Percentiles rank a stretch among this genome's conserved stretches.
Conservation (phyloP, 2,888 invertebrate genomes). For the Drosophila recens region DNA sequence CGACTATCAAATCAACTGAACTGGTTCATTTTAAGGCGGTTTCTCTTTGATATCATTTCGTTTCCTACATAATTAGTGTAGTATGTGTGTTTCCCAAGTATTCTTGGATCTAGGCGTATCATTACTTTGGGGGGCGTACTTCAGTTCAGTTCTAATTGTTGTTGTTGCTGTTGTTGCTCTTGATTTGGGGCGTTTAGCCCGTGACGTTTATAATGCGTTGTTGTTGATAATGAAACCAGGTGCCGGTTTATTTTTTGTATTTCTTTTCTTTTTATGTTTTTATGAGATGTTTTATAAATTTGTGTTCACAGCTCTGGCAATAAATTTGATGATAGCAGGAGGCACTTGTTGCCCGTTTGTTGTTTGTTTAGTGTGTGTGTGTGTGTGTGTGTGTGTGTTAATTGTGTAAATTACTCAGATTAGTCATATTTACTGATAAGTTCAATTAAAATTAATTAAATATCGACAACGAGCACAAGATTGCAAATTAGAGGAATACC, state of each 20-base stretch:
- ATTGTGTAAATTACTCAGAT: conserved; percentile 35
- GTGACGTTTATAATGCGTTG: conserved; percentile 20
- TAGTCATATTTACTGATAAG: conserved; percentile 53
- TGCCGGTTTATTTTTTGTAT: conserved; percentile 3
- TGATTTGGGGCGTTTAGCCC: conserved; percentile 32
- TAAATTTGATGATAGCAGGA: conserved; percentile 31
- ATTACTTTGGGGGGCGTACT: conserved; percentile 29
- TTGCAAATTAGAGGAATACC: conserved; percentile 25
- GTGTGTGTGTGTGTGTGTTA: conserved; percentile 15
- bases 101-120: not conserved
- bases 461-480: conserved; percentile 27
- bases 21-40: not conserved
- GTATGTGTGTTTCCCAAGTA: not conserved
- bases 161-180: conserved; percentile 1
- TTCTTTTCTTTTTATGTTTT: conserved; percentile 11
- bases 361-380: conserved; percentile 2
- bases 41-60: conserved; percentile 6
- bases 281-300: conserved; percentile 30
- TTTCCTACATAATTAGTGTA: not conserved
- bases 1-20: not conserved
- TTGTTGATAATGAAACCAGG: conserved; percentile 33
- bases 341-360: not conserved
- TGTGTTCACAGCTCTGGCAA: conserved; percentile 14
- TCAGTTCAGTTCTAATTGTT: not conserved
- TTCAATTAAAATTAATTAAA: conserved; percentile 70